Base-by-base conservation (phyloP, 2,797 vertebrate genomes). In the Echiichthys vipera region DNA sequence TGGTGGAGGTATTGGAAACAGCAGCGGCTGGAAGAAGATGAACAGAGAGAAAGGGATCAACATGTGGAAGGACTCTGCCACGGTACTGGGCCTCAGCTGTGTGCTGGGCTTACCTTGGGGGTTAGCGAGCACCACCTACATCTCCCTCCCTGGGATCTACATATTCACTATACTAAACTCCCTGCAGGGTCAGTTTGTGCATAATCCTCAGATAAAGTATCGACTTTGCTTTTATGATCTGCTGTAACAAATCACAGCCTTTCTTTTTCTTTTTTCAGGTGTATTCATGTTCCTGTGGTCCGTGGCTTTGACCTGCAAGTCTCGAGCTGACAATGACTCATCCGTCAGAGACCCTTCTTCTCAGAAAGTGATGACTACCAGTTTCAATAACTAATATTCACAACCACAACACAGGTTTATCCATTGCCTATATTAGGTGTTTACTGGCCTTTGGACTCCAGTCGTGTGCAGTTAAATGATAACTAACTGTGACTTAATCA, bases 141-240 rank as follows among this genome's bases (percentile, higher is more conserved):
- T 95, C 53, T 81, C 87, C 3, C 1, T 94, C 18, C 2, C 84
- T 3, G 93, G 94, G 47, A 78, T 95, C 70, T 96, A 96, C 32
- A 34, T 95, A 32, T 97, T 97, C 91, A 96, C 94, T 14, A 81
- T 93, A 66, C 77, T 96, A 50, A 97, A 96, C 89, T 90, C 93
- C 0, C 70, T 96, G 25, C 95, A 97, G 22, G 96, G 95, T 97
- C n/a, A 32, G 42, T 80, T 40, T 57, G 13, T 18, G 15, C 12
- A 7, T 0, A 0, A 25, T 57, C 15, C 2, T 63, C 24, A 22
- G n/a, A 10, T 7, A 11, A 29, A 34, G 7, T 13, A 14, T 27
- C 3, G 5, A 0, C 3, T 25, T 2, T 22, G 37, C 2, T 36
- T 37, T 32, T 9, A 15, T 36, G 9, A 25, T 9, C 14, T n/a